Evolutionary conservation across 2,888 invertebrate genomes (phyloP), one percentile per base, ranked within the genome.

Genomic region (Willowsia nigromaculata): DNA sequence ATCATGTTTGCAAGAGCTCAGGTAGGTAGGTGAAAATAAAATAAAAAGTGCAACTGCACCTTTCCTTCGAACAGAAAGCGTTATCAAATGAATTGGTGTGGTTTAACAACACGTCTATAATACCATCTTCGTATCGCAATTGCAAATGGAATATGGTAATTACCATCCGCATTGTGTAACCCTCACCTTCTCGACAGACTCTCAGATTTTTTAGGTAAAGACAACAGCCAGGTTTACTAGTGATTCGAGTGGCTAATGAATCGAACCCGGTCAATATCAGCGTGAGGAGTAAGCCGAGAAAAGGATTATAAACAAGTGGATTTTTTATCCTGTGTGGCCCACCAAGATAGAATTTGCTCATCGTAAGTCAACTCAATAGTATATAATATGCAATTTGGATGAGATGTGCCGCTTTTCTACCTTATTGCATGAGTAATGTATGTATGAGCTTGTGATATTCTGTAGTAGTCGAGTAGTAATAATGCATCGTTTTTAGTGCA

Each of bases 191-290:
- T 47, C 47, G 27, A 11, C 25, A 74, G 27, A 7, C 22, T 68
- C 40, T 83, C 88, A 78, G 65, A 62, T 85, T 83, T 65, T 85
- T 89, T 59, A 62, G 37, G n/a, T 33, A n/a, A 65, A 65, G 65
- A n/a, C 33, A 18, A 50, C 74, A 89, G 82, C 89, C 89, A 85
- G 85, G 82, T 89, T 85, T 85, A n/a, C n/a, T n/a, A 50, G 80
- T 37, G 59, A 50, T 82, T 82, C 62, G 62, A 85, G 89, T 81
- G 85, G 82, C 85, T 89, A 89, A 89, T 89, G 89, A 89, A 89
- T 89, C 89, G 74, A 85, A 82, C 18, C 81, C n/a, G 40, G 74
- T 80, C 81, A 85, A 71, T 81, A 89, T 85, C 71, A 89, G 81
- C 50, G 80, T 62, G 65, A 22, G 50, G 80, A 81, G 27, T 78